Evolutionary conservation across 2,888 invertebrate species (phyloP).

Genomic region (Temnothorax ravouxi): DNA sequence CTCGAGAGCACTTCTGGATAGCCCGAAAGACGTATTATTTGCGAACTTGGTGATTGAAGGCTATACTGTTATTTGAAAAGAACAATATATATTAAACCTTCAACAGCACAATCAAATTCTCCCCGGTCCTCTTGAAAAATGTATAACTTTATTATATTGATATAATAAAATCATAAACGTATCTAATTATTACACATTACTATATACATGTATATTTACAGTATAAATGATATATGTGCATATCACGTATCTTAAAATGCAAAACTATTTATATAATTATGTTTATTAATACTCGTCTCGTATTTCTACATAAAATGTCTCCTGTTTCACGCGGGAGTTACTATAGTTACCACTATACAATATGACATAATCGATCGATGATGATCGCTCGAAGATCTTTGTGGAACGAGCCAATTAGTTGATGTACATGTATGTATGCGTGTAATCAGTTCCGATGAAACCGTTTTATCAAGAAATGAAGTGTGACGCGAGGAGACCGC

Average conservation of each 20-base stretch:
- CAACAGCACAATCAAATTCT: background rate
- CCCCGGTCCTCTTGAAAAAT: background rate
- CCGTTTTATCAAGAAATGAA: constrained; percentile 18
- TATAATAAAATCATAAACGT: background rate
- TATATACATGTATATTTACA: background rate
- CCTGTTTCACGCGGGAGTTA: background rate
- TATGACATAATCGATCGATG: background rate
- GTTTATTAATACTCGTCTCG: background rate
- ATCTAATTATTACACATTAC: background rate
- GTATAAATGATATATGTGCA: background rate
- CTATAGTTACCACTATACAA: background rate
- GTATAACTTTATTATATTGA: background rate
- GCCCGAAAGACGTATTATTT: constrained; percentile 8
- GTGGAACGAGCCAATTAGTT: constrained; percentile 9
- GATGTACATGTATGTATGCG: background rate
- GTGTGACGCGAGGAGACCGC: background rate
- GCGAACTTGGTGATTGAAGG: background rate
- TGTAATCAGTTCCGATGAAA: constrained; percentile 8
- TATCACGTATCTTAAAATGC: background rate
- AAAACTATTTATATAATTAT: background rate
- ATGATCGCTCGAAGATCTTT: background rate
- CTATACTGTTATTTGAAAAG: constrained; percentile 12
- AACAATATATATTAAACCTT: background rate
- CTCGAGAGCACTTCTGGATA: background rate
- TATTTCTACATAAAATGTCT: constrained; percentile 15